Evolutionary conservation across 2,888 invertebrate species (phyloP), one percentile per base, ranked within the genome.

Genomic region (Pseudoips prasinana): DNA sequence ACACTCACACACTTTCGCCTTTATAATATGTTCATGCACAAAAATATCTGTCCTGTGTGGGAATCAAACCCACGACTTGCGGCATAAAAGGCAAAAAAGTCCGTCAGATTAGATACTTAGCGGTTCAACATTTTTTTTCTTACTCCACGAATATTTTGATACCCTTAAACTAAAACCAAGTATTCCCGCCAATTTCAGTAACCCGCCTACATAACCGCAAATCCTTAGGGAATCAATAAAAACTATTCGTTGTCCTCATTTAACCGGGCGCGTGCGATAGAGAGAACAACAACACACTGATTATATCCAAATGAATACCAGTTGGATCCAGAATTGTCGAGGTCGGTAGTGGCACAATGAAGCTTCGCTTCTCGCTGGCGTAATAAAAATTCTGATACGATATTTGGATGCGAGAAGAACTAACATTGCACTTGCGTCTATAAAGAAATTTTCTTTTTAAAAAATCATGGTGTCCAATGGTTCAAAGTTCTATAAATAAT

Each of bases 221-320:
- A 55, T 56, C 52, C 38, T 46, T 41, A 29, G 45, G 36, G 49
- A 59, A 59, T 46, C 48, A 25, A 46, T 45, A 48, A 33, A 33
- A 50, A 29, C 29, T 36, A 32, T 42, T 14, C 33, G 20, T 26
- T 37, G 40, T 48, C 51, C 38, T 33, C 40, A 20, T 55, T 32
- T 9, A 24, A 10, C 39, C 27, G 10, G 33, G 24, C 24, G 22
- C 26, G 33, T 41, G 27, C 40, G 46, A 57, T 34, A 37, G 55
- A 42, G 46, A 22, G 27, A 40, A 35, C 54, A 39, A 27, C 35
- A 40, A 33, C 32, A 40, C 52, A 48, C 52, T 73, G 64, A 78
- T 77, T 77, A 77, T 73, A 69, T 67, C 53, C 68, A 73, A 80
- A 81, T 82, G 75, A 73, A 75, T 75, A 79, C 83, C 69, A 68